Conservation (phyloP, 2,888 invertebrate genomes). For the Folsomia candida region DNA sequence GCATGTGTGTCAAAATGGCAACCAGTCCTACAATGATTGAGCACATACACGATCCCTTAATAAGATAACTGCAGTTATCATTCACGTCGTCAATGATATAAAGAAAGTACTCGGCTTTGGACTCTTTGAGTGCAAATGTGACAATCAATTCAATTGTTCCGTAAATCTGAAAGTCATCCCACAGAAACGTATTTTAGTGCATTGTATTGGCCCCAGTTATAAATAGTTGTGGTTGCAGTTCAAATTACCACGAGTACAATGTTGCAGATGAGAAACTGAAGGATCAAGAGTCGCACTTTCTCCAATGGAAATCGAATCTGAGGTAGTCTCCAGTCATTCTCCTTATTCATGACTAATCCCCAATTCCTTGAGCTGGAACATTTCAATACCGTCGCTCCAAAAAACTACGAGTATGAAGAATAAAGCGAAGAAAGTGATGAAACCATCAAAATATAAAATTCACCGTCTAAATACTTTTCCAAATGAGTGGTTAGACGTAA, state of each 20-base stretch:
- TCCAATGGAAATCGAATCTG: background rate
- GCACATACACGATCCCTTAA: background rate
- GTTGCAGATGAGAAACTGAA: background rate
- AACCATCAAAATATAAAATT: too few species aligned
- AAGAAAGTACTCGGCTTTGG: background rate
- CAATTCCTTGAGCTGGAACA: too few species aligned
- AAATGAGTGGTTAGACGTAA: too few species aligned
- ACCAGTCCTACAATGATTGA: background rate
- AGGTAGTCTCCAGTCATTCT: background rate
- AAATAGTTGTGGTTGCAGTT: background rate
- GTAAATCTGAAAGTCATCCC: background rate
- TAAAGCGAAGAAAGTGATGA: too few species aligned
- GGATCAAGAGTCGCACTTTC: background rate
- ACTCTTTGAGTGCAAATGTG: background rate
- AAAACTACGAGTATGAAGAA: too few species aligned
- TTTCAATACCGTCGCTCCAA: too few species aligned
- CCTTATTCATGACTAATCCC: background rate
- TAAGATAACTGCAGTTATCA: background rate
- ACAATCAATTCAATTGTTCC: background rate
- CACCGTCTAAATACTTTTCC: too few species aligned
- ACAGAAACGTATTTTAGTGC: background rate
- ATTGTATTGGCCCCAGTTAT: too few species aligned
- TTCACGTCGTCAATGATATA: background rate
- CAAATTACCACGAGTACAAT: background rate
- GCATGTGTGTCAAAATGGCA: background rate